phyloP scores from a whole-genome alignment of 2,797 vertebrate genomes.

The Phaenicophaeus curvirostris region DNA sequence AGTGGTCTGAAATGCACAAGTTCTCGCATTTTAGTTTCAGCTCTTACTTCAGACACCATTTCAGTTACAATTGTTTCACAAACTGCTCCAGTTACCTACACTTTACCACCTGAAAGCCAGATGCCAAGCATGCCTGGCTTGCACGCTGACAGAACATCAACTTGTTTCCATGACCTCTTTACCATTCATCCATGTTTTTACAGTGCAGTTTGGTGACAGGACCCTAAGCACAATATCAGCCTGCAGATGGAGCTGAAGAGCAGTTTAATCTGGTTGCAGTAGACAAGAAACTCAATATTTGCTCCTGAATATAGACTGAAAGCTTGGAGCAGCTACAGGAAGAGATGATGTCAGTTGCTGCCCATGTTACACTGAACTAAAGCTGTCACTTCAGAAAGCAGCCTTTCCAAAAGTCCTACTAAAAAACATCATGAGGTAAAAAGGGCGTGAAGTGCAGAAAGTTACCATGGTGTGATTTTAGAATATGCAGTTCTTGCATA shows the following conservation, averaged over 20 bases:
- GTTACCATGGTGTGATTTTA: neutral
- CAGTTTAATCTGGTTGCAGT: neutral
- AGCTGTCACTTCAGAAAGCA: neutral
- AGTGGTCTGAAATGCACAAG: neutral
- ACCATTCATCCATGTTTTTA: neutral
- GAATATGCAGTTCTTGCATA: neutral
- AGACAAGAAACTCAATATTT: conserved; percentile 41
- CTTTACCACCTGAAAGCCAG: neutral
- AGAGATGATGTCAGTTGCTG: conserved; percentile 32
- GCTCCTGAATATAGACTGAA: conserved; percentile 55
- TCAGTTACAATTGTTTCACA: neutral
- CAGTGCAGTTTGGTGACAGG: neutral
- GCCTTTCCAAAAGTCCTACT: neutral
- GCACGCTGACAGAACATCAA: neutral
- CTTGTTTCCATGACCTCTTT: neutral
- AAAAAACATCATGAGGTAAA: neutral
- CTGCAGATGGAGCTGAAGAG: conserved; percentile 63
- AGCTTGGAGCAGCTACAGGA: neutral
- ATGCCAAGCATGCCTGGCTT: neutral
- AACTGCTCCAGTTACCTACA: neutral
- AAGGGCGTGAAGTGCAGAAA: neutral
- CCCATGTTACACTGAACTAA: neutral
- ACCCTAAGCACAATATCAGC: neutral
- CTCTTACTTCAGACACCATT: neutral
- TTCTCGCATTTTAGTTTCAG: neutral